Evolutionary conservation across 1,140 invertebrate genomes (phyloP).

Genomic region (Drosophila subpulchrella): DNA sequence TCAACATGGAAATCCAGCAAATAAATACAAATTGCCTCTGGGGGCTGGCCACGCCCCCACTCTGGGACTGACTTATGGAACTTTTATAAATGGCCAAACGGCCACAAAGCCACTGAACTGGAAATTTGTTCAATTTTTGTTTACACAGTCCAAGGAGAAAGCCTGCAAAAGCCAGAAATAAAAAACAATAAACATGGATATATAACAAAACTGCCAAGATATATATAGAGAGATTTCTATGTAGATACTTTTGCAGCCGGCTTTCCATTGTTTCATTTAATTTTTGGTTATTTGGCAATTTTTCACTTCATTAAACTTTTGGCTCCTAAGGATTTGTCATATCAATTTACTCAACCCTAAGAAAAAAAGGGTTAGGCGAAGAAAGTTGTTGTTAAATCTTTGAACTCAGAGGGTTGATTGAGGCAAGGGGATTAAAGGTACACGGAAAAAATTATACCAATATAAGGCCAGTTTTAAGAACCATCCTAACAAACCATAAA

Average conservation of each 20-base stretch:
- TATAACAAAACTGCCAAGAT: neutral
- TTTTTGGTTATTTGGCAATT: slow-evolving; percentile 81
- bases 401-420: slow-evolving; percentile 63
- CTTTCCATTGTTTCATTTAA: slow-evolving; percentile 60
- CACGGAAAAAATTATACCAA: neutral
- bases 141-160: slow-evolving; percentile 53
- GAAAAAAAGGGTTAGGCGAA: slow-evolving; percentile 59
- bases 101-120: slow-evolving; percentile 80
- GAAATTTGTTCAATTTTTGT: slow-evolving; percentile 77
- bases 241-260: slow-evolving; percentile 2
- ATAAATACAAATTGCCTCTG: slow-evolving; percentile 72
- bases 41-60: slow-evolving; percentile 32
- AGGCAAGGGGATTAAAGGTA: slow-evolving; percentile 20
- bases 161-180: slow-evolving; percentile 18
- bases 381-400: slow-evolving; percentile 36
- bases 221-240: slow-evolving; percentile 21
- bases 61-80: slow-evolving; percentile 37
- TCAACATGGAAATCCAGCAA: slow-evolving; percentile 64
- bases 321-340: slow-evolving; percentile 69
- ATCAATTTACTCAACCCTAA: slow-evolving; percentile 64
- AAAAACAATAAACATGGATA: slow-evolving; percentile 26
- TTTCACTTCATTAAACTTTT: slow-evolving; percentile 80
- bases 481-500: too few relatives aligned
- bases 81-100: slow-evolving; percentile 64
- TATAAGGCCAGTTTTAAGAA: neutral